Evolutionary conservation across 2,113 vertebrate genomes (phyloP).

Genomic region (Oophaga pumilio): DNA sequence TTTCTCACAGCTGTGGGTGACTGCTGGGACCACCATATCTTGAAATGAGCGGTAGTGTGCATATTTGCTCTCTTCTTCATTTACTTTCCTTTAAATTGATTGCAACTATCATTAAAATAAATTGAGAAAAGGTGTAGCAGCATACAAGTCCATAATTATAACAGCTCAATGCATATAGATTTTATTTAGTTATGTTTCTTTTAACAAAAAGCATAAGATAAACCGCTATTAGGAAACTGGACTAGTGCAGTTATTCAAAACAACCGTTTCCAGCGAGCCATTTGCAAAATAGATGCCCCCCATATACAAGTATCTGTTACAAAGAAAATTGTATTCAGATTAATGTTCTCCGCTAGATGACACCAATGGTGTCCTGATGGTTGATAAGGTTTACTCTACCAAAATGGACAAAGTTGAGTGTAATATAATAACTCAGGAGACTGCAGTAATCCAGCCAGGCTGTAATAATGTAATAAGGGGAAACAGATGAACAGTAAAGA

Average conservation of each 20-base stretch:
- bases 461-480: slow-evolving; percentile 41
- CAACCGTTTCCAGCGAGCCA: not conserved
- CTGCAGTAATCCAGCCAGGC: slow-evolving; percentile 12
- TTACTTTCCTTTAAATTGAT: not conserved
- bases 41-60: no score
- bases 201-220: not conserved
- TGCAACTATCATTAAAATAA: not conserved
- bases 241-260: not conserved
- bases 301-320: not conserved
- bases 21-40: no score
- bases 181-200: not conserved
- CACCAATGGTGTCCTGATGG: slow-evolving; percentile 1
- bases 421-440: slow-evolving; percentile 34
- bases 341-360: not conserved
- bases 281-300: not conserved
- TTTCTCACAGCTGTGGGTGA: no score
- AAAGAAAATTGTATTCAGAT: slow-evolving; percentile 29
- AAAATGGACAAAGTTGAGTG: slow-evolving; percentile 27
- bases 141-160: not conserved
- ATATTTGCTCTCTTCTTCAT: no score
- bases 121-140: not conserved
- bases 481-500: slow-evolving; percentile 33
- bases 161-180: not conserved
- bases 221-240: not conserved
- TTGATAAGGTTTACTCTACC: slow-evolving; percentile 23